phyloP scores from a whole-genome alignment of 1,140 invertebrate species.

The Dendroctonus valens region DNA sequence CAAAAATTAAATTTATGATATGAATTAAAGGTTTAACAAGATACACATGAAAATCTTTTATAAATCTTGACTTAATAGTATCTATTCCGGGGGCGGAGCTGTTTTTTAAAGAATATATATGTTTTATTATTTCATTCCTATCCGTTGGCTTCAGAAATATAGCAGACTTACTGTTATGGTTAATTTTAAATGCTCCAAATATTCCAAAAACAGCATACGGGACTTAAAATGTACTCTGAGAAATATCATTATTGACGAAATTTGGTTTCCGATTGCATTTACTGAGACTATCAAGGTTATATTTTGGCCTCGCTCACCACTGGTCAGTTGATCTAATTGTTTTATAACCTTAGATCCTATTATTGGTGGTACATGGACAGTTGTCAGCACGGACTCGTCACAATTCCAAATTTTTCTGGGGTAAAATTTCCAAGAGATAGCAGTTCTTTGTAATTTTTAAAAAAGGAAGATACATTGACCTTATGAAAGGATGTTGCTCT shows the following conservation, averaged over 20 bases:
- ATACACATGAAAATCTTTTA: too few species aligned
- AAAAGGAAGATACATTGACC: constrained; percentile 36
- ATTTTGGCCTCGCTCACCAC: constrained; percentile 43
- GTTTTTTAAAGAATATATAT: too few species aligned
- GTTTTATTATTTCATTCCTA: too few species aligned
- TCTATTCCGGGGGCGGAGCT: too few species aligned
- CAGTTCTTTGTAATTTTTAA: constrained; percentile 29
- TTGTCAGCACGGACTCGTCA: constrained; percentile 36
- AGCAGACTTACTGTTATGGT: too few species aligned
- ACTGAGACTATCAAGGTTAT: constrained; percentile 42
- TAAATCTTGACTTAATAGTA: too few species aligned
- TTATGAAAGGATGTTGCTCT: constrained; percentile 39
- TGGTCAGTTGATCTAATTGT: constrained; percentile 46
- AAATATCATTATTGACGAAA: constrained; percentile 50
- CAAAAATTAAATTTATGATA: too few species aligned
- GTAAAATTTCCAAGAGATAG: constrained; percentile 41
- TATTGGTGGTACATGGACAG: constrained; percentile 37
- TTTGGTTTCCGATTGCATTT: constrained; percentile 46
- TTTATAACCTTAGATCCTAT: constrained; percentile 41
- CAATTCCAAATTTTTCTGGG: constrained; percentile 36
- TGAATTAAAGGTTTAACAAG: too few species aligned
- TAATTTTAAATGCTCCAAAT: constrained; percentile 16
- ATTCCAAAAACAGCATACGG: constrained; percentile 38
- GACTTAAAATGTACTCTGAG: constrained; percentile 44
- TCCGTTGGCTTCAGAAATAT: too few species aligned